Evolutionary conservation across 2,113 vertebrate species (phyloP).

Genomic region (Mesocricetus auratus): DNA sequence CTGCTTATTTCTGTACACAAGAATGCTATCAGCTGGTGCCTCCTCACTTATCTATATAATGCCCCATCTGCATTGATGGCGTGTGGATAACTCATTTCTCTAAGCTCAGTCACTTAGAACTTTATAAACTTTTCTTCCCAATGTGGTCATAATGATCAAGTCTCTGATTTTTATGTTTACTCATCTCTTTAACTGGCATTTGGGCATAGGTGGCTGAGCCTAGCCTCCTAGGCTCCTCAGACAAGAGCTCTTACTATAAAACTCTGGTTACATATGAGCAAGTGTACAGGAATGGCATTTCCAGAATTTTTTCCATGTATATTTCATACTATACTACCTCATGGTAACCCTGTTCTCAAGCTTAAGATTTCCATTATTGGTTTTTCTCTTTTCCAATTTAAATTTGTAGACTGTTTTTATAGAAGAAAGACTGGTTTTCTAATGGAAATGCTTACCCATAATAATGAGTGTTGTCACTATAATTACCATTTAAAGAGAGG

Average conservation of each 20-base stretch:
- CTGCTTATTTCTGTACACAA: not conserved
- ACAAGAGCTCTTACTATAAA: not conserved
- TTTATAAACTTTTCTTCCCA: not conserved
- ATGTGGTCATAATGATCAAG: not conserved
- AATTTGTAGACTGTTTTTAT: slow-evolving; percentile 38
- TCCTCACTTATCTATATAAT: not conserved
- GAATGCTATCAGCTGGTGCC: not conserved
- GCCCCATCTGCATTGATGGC: not conserved
- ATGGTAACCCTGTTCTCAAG: not conserved
- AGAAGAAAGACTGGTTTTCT: slow-evolving; percentile 72
- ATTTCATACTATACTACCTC: not conserved
- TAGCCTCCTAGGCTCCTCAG: not conserved
- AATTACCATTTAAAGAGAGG: slow-evolving; percentile 77
- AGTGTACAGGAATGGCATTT: not conserved
- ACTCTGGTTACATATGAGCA: not conserved
- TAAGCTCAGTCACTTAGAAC: too few relatives aligned
- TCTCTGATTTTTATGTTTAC: not conserved
- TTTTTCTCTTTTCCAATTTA: slow-evolving; percentile 43
- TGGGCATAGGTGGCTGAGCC: not conserved
- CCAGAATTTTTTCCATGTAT: not conserved
- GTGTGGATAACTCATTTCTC: not conserved
- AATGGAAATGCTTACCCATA: slow-evolving; percentile 69
- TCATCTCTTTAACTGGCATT: not conserved
- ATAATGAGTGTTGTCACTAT: slow-evolving; percentile 60
- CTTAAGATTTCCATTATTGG: slow-evolving; percentile 7